Base-by-base conservation (phyloP, 1,140 invertebrate species). In the Aphis craccivora region DNA sequence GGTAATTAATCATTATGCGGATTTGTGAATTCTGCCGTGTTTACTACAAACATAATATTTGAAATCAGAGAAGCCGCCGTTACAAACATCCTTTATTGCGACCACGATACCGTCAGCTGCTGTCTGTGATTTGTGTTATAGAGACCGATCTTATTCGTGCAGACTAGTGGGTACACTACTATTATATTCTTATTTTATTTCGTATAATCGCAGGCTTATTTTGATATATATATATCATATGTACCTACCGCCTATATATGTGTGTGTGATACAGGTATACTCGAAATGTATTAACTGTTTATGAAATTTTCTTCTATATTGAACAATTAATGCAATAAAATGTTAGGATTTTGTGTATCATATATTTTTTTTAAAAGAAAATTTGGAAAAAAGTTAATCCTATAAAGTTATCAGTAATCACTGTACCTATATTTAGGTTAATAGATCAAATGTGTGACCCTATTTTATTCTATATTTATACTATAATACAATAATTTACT, bases 51-150 rank as follows among this genome's bases (percentile, higher is more conserved):
- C 51, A 86, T 23, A 48, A 53, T 25, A 51, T 90, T 67, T 93
- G 91, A 93, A 93, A 93, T 55, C 14, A 93, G 91, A 93, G 91
- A 93, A 93, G 91, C 91, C 91, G 76, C 91, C 23, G 45, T 45
- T 43, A 18, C 35, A 53, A 60, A 90, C 40, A 43, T 53, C 53
- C 53, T 55, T 43, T 37, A 43, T 86, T 89, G 22, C 35, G 53
- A 90, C 25, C 22, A 20, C 18, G 25, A 67, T 40, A 90, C n/a
- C 25, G 43, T 76, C 60, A 76, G 60, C 60, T 87, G n/a, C 60
- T 87, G n/a, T 55, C 48, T 25, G 51, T 25, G 48, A 89, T 53
- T 89, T 89, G 20, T 37, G 35, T 55, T 55, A 45, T 55, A 18
- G 30, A 67, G 9, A n/a, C 51, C 9, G 0, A 2, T 55, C 35